Conservation (phyloP, 2,797 vertebrate genomes). For the Pelochelys cantorii region DNA sequence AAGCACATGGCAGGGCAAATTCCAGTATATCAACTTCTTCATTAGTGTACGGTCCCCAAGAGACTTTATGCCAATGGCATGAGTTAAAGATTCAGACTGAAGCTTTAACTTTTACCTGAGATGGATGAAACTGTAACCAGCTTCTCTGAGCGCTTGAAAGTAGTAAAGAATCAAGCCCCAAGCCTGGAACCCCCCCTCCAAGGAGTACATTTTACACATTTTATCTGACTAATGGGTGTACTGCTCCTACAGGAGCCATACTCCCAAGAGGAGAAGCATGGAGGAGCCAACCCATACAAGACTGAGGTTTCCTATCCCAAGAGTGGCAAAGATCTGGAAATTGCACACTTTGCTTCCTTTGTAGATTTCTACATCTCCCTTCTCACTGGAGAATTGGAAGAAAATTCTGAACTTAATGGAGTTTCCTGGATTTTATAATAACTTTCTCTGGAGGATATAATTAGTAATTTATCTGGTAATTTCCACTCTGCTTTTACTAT, state of each 20-base stretch:
- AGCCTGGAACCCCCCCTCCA: not conserved
- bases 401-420: not conserved
- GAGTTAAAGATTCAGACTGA: not conserved
- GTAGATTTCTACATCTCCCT: not conserved
- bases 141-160: not conserved
- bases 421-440: not conserved
- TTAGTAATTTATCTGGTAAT: not conserved
- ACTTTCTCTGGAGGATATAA: not conserved
- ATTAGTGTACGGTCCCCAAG: not conserved
- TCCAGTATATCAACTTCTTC: not conserved
- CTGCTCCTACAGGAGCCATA: not conserved
- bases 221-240: not conserved
- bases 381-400: not conserved
- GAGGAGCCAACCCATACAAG: not conserved
- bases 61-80: not conserved
- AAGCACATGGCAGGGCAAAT: not conserved
- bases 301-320: not conserved
- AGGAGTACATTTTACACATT: not conserved
- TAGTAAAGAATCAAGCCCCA: not conserved
- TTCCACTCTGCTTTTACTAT: not conserved
- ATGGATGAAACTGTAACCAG: not conserved
- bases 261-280: not conserved
- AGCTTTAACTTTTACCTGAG: not conserved
- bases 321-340: not conserved
- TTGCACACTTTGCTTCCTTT: not conserved